These are phyloP conservation scores for Petroica traversi DNA, from an alignment of 2,113 vertebrate genomes.

Conservation along the genomic window DNA sequence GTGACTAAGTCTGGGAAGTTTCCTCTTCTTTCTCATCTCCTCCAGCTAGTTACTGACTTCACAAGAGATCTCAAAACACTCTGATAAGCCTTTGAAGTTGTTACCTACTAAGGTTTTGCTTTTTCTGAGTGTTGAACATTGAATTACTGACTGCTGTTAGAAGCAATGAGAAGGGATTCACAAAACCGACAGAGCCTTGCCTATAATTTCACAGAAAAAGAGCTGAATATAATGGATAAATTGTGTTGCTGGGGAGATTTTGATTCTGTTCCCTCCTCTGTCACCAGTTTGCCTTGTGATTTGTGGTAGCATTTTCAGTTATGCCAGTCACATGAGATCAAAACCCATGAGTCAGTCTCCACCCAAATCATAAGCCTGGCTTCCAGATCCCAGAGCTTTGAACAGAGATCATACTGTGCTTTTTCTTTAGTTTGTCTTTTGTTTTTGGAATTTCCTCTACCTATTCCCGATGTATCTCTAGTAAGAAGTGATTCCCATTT, in stretches of 20 bases:
- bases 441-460: slow-evolving; percentile 32
- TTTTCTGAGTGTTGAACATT: not conserved
- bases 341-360: slow-evolving; percentile 42
- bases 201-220: slow-evolving; percentile 13
- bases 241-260: slow-evolving; percentile 39
- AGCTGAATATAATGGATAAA: slow-evolving; percentile 20
- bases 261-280: slow-evolving; percentile 14
- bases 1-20: not conserved
- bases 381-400: slow-evolving; percentile 41
- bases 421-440: slow-evolving; percentile 33
- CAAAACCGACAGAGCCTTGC: not conserved
- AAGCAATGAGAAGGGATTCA: not conserved
- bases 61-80: not conserved
- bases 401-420: not conserved
- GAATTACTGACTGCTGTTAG: slow-evolving; percentile 1
- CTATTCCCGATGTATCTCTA: not conserved
- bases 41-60: slow-evolving; percentile 17
- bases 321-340: slow-evolving; percentile 51
- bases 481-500: slow-evolving; percentile 8
- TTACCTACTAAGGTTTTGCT: not conserved
- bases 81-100: slow-evolving; percentile 12
- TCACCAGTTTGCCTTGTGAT: slow-evolving; percentile 59
- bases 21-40: not conserved
- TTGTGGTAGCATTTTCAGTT: slow-evolving; percentile 41
- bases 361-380: slow-evolving; percentile 48